Evolutionary conservation across 2,888 invertebrate species (phyloP).

Genomic region (Ypsolopha sequella): DNA sequence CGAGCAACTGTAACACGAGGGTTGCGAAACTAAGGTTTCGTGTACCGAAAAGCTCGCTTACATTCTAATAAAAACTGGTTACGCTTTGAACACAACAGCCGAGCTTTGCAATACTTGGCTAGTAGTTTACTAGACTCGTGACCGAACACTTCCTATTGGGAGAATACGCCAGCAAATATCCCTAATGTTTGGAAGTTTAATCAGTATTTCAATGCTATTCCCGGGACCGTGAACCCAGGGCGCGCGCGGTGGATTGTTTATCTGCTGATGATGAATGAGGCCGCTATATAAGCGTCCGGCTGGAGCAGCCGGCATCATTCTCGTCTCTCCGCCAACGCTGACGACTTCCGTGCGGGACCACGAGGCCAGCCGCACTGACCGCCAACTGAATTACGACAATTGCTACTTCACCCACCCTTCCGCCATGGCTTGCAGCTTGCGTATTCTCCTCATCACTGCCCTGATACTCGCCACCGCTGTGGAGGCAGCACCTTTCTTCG

Average conservation of each 20-base stretch:
- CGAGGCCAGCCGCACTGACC: slow-evolving; percentile 47
- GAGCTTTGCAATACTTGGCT: background rate
- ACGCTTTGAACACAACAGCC: background rate
- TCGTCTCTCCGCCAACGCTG: slow-evolving; percentile 45
- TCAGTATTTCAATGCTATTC: slow-evolving; percentile 40
- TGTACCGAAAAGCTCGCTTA: background rate
- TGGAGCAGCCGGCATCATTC: slow-evolving; percentile 61
- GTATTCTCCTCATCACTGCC: slow-evolving; percentile 24
- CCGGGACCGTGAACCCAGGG: slow-evolving; percentile 64
- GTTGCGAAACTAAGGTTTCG: background rate
- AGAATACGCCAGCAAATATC: slow-evolving; percentile 21
- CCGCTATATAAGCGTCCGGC: slow-evolving; percentile 60
- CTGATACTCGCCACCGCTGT: slow-evolving; percentile 21
- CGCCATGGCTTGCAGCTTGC: slow-evolving; percentile 44
- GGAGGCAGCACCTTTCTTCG: slow-evolving; percentile 53
- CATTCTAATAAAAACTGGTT: slow-evolving; percentile 1
- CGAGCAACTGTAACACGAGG: background rate
- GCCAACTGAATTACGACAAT: slow-evolving; percentile 57
- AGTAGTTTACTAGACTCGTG: background rate
- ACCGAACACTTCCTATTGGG: background rate
- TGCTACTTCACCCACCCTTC: slow-evolving; percentile 44
- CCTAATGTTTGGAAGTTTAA: slow-evolving; percentile 35
- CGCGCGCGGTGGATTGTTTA: slow-evolving; percentile 29
- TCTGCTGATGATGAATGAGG: slow-evolving; percentile 60
- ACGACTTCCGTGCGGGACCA: slow-evolving; percentile 40